Percentiles rank a stretch among this genome's conserved stretches.
Evolutionary conservation across 2,888 invertebrate genomes (phyloP).

Genomic region (Torymus tubicola): DNA sequence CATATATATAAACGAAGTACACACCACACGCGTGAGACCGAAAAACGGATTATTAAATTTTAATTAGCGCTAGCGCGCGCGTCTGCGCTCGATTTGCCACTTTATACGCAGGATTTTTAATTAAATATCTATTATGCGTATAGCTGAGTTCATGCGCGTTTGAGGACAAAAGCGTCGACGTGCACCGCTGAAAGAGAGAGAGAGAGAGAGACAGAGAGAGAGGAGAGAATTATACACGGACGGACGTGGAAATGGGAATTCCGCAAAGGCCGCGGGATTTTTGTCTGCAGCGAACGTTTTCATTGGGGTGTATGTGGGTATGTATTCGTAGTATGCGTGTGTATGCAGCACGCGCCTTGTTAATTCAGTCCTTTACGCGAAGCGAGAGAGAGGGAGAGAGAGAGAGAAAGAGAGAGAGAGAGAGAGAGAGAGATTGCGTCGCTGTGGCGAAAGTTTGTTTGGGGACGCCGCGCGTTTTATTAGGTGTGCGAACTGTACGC

Average conservation of each 20-base stretch:
- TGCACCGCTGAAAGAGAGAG: too few species aligned
- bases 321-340: neutral
- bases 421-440: too few species aligned
- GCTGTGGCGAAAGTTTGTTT: too few species aligned
- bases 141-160: neutral
- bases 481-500: too few species aligned
- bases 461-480: too few species aligned
- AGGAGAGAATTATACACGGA: too few species aligned
- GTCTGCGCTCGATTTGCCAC: neutral
- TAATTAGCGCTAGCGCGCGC: slow-evolving; percentile 1
- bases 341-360: neutral
- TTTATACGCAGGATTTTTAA: slow-evolving; percentile 21
- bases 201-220: too few species aligned
- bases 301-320: neutral
- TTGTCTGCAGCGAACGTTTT: slow-evolving; percentile 11
- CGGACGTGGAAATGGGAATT: slow-evolving; percentile 42
- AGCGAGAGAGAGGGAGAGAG: too few species aligned
- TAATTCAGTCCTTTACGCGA: neutral
- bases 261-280: slow-evolving; percentile 21
- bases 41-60: slow-evolving; percentile 26
- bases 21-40: neutral
- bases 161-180: neutral
- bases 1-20: too few species aligned
- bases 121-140: slow-evolving; percentile 32
- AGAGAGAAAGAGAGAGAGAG: too few species aligned